A percentile compares a stretch with the other conserved stretches of the same genome.
Evolutionary conservation across 2,113 vertebrate genomes (phyloP).

Genomic region (Chaetura pelagica): DNA sequence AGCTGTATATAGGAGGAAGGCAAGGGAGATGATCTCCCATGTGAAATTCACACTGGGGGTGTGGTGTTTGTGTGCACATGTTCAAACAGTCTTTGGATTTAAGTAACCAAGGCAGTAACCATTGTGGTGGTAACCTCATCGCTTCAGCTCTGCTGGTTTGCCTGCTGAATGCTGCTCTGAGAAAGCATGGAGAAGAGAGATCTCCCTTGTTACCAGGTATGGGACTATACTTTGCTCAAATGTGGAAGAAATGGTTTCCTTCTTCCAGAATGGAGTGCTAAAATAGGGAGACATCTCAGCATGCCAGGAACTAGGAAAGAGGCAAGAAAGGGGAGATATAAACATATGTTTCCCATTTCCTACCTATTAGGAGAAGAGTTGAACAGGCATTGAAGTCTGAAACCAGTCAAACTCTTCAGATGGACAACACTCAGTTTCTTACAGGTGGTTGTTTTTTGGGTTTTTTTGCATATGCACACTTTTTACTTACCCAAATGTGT

Average conservation of each 20-base stretch:
- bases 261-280: background rate
- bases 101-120: background rate
- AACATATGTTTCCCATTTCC: background rate
- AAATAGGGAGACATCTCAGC: background rate
- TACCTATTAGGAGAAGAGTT: background rate
- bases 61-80: fast-evolving
- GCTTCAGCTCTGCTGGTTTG: background rate
- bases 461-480: background rate
- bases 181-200: background rate
- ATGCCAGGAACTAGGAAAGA: background rate
- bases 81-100: background rate
- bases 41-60: background rate
- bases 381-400: background rate
- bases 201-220: fast-evolving
- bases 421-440: background rate
- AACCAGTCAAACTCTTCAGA: background rate
- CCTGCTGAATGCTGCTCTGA: background rate
- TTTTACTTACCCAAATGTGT: background rate
- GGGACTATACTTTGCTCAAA: background rate
- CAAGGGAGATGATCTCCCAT: fast-evolving
- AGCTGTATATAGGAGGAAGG: background rate
- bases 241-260: background rate
- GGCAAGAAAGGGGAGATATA: background rate
- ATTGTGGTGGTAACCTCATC: background rate
- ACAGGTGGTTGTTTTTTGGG: background rate